A percentile compares a stretch with the other conserved stretches of the same genome.
Evolutionary conservation across 2,113 vertebrate genomes (phyloP).

Genomic region (Erinaceus europaeus): DNA sequence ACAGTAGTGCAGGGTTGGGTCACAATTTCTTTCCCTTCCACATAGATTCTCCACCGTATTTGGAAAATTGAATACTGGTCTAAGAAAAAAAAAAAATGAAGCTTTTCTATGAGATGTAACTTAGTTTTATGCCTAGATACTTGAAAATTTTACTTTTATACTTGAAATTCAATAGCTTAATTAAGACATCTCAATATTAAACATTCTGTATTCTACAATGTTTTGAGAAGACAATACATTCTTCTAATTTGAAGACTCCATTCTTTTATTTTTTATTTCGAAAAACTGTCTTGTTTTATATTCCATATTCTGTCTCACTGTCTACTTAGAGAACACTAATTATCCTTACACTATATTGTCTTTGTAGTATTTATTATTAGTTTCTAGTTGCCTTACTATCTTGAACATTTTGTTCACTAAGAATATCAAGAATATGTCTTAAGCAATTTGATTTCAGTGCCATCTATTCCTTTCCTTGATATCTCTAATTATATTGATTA

Average conservation of each 20-base stretch:
- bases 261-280: constrained; percentile 19
- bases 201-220: not conserved
- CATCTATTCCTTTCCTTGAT: constrained; percentile 13
- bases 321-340: not conserved
- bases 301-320: constrained; percentile 5
- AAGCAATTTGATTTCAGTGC: constrained; percentile 29
- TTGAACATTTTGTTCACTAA: not conserved
- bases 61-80: not conserved
- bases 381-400: not conserved
- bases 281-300: not conserved
- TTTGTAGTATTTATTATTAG: not conserved
- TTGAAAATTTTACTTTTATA: not conserved
- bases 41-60: not conserved
- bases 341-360: not conserved
- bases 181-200: not conserved
- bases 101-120: not conserved
- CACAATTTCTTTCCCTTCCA: not conserved
- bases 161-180: constrained; percentile 26
- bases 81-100: not conserved
- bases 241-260: not conserved
- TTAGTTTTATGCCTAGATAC: not conserved
- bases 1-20: not conserved
- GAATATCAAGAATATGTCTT: not conserved
- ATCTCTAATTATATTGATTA: constrained; percentile 41
- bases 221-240: not conserved